These are phyloP conservation scores for Nebria ingens DNA, from an alignment of 1,140 invertebrate genomes.

Conservation along the genomic window DNA sequence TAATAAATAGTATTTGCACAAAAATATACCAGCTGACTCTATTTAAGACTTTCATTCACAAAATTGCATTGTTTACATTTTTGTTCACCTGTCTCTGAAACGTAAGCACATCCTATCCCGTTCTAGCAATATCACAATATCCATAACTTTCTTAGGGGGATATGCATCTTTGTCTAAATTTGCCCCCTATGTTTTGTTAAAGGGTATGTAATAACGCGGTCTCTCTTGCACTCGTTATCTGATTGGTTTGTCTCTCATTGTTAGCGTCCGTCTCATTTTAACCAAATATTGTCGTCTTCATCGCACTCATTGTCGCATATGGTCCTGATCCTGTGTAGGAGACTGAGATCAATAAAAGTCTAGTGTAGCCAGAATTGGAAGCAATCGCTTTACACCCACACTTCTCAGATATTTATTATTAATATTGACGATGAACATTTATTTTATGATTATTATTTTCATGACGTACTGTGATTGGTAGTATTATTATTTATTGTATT, in stretches of 20 bases:
- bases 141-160: neutral
- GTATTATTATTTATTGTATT: too few relatives aligned
- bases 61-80: neutral
- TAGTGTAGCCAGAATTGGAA: neutral
- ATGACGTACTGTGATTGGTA: too few relatives aligned
- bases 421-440: too few relatives aligned
- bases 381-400: neutral
- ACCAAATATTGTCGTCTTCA: neutral
- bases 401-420: too few relatives aligned
- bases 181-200: neutral
- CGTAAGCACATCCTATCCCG: neutral
- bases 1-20: neutral
- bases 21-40: neutral
- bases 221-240: neutral
- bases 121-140: neutral
- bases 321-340: neutral
- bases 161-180: neutral
- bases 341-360: neutral
- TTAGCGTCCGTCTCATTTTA: neutral
- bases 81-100: neutral
- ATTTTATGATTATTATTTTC: too few relatives aligned
- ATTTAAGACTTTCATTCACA: neutral
- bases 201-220: neutral
- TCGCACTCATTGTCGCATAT: neutral
- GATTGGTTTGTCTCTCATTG: neutral